These are phyloP conservation scores for Montipora cactus DNA, from an alignment of 64 coral and sea anemone species.

Conservation along the genomic window DNA sequence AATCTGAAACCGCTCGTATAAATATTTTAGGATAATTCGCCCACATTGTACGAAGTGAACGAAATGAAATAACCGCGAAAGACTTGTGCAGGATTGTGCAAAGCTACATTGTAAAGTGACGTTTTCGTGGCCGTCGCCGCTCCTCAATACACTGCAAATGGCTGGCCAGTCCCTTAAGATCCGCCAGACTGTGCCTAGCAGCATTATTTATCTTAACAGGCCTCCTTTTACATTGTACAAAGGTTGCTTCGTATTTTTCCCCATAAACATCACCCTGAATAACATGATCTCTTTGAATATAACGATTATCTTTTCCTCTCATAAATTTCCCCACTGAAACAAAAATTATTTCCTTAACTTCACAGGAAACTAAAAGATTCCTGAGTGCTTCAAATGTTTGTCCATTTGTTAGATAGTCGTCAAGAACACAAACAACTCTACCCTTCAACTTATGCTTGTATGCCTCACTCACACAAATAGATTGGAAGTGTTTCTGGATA, in stretches of 20 bases:
- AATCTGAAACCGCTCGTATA: too few relatives aligned
- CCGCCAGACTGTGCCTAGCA: constrained; percentile 28
- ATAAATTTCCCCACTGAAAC: constrained; percentile 72
- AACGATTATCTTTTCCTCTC: background rate
- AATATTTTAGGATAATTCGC: too few relatives aligned
- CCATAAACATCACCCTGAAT: constrained; percentile 20
- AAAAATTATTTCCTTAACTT: constrained; percentile 59
- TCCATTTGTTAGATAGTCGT: constrained; percentile 46
- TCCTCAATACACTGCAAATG: background rate
- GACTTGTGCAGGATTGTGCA: too few relatives aligned
- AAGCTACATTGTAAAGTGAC: too few relatives aligned
- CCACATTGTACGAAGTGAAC: too few relatives aligned
- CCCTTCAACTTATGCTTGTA: constrained; percentile 48
- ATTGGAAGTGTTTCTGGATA: constrained; percentile 55
- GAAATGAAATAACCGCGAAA: too few relatives aligned
- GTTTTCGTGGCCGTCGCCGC: too few relatives aligned
- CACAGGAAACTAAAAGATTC: constrained; percentile 58
- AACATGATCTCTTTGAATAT: background rate
- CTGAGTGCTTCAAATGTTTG: constrained; percentile 58
- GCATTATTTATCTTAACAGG: background rate
- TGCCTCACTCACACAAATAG: constrained; percentile 31
- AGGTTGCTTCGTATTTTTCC: background rate
- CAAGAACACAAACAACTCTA: constrained; percentile 76
- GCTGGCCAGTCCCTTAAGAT: constrained; percentile 8
- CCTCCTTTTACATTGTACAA: background rate